Evolutionary conservation across 2,113 vertebrate species (phyloP).

Genomic region (Cephalopholis sonnerati): DNA sequence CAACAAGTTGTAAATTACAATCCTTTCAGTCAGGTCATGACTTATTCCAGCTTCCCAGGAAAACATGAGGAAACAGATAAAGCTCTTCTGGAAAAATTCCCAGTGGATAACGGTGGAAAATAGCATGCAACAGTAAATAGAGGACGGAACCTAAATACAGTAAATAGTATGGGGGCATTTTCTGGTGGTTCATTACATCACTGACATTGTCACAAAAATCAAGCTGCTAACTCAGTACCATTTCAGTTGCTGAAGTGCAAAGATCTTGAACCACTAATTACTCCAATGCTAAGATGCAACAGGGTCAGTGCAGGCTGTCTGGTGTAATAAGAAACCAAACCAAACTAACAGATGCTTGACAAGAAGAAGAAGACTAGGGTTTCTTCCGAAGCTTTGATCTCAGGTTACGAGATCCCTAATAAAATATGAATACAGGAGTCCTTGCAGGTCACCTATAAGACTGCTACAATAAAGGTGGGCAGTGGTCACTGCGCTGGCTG

Average conservation of each 20-base stretch:
- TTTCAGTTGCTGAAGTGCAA: neutral
- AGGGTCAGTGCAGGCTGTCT: slow-evolving; percentile 42
- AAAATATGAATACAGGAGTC: slow-evolving; percentile 59
- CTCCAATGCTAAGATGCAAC: slow-evolving; percentile 18
- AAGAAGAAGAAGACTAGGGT: slow-evolving; percentile 43
- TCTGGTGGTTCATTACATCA: neutral
- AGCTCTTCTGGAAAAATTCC: neutral
- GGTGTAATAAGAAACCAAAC: slow-evolving; percentile 59
- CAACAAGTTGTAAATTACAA: slow-evolving; percentile 45
- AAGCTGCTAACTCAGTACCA: neutral
- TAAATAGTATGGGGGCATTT: too few relatives aligned
- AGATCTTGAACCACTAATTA: slow-evolving; percentile 47
- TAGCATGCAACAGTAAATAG: neutral
- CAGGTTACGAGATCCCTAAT: slow-evolving; percentile 53
- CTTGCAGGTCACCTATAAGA: slow-evolving; percentile 48
- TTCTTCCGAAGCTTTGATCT: slow-evolving; percentile 48
- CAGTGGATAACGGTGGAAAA: neutral
- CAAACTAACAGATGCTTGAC: slow-evolving; percentile 62
- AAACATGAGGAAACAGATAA: slow-evolving; percentile 22
- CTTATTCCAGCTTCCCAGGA: slow-evolving; percentile 31
- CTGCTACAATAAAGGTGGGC: neutral
- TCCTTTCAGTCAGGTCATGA: slow-evolving; percentile 3
- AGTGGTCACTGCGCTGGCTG: neutral
- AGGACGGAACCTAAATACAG: neutral
- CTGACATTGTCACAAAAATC: neutral